Base-by-base conservation (phyloP, 1,140 invertebrate genomes). In the Diachasmimorpha longicaudata region DNA sequence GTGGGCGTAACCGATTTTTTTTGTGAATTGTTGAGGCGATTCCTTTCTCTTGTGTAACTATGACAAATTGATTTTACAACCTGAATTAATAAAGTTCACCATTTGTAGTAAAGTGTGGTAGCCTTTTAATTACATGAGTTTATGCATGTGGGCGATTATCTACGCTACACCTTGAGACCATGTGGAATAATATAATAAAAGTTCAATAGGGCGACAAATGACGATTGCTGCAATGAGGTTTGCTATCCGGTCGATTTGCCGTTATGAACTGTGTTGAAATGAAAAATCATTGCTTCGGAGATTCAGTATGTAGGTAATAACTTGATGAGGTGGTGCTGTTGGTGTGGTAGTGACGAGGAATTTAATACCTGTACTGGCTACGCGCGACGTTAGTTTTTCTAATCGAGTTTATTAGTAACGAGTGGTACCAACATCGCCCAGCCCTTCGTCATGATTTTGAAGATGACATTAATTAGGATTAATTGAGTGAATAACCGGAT, bases 131-230 rank as follows among this genome's bases (percentile, higher is more conserved):
- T 39, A 69, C 36, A 39, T 46, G 68, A 48, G 19, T 6, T 70
- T 46, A 70, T 46, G 66, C 9, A 42, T 75, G 73, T 75, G 25
- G 48, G 46, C 46, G 70, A 31, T 25, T 31, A 55, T 21, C 39
- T 39, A 36, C 21, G 69, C 19, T 58, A 58, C 58, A 63, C 58
- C 58, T 63, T 21, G 19, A 63, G 19, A 58, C 16, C 63, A 31
- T 36, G 31, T 19, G 55, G 52, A 72, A 70, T 39, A 72, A 70
- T 39, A 36, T 42, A 58, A 72, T 42, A 37, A 75, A 75, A 76
- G 75, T 77, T 77, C 78, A 79, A n/a, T 58, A 74, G 72, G 74
- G 36, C 74, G 31, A 31, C 31, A 31, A 31, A 31, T 31, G 55
- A 74, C 31, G 46, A 74, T 69, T 79, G 58, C 72, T 16, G 25